These are phyloP conservation scores for Heliconius congener DNA, from an alignment of 1,140 invertebrate genomes.

Conservation along the genomic window DNA sequence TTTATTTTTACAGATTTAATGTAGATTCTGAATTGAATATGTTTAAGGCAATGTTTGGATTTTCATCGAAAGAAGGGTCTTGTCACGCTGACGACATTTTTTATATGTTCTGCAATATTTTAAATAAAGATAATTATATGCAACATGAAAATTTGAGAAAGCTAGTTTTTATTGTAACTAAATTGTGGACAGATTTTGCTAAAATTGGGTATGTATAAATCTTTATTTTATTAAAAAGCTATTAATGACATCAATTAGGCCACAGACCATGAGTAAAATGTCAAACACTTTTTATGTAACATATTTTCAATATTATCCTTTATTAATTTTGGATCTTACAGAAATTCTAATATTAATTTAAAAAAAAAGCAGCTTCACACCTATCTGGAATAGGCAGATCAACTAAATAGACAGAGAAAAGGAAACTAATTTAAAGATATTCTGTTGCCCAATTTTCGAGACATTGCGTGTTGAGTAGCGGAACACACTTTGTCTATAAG, in stretches of 20 bases:
- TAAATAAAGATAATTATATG: constrained; percentile 61
- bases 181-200: constrained; percentile 88
- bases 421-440: too few relatives aligned
- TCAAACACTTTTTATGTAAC: too few relatives aligned
- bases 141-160: constrained; percentile 58
- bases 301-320: too few relatives aligned
- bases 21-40: constrained; percentile 70
- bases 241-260: neutral
- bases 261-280: too few relatives aligned
- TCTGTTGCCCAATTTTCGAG: neutral
- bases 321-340: too few relatives aligned
- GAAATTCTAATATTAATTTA: too few relatives aligned
- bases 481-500: neutral
- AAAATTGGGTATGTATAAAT: constrained; percentile 82
- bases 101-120: constrained; percentile 82
- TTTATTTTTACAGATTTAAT: constrained; percentile 81
- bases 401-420: too few relatives aligned
- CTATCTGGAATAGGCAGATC: too few relatives aligned
- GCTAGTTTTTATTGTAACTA: constrained; percentile 76
- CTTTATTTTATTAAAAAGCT: neutral
- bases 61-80: constrained; percentile 70
- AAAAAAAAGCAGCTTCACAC: too few relatives aligned
- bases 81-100: constrained; percentile 85
- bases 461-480: neutral
- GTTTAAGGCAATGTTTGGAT: constrained; percentile 50